phyloP scores from a whole-genome alignment of 2,888 invertebrate species.

The Tetramorium bicarinatum region DNA sequence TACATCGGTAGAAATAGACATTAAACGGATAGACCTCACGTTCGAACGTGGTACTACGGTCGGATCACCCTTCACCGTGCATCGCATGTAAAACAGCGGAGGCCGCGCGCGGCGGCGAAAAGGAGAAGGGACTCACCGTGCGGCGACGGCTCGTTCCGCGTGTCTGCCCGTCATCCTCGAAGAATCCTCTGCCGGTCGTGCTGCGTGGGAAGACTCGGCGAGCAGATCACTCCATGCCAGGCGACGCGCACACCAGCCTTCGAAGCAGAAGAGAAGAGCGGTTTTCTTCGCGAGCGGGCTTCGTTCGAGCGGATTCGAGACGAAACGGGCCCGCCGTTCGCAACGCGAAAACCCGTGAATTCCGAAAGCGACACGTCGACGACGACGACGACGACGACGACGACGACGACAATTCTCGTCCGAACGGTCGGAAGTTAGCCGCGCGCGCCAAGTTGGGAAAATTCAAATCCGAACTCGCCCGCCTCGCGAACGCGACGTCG shows the following conservation, averaged over 20 bases:
- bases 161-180: conserved; percentile 67
- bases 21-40: too few species aligned
- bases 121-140: conserved; percentile 65
- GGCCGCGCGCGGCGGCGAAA: conserved; percentile 1
- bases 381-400: background rate
- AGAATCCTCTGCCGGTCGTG: conserved; percentile 57
- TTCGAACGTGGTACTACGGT: too few species aligned
- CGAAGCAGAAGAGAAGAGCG: conserved; percentile 38
- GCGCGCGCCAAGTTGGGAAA: conserved; percentile 10
- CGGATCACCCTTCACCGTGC: too few species aligned
- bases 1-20: too few species aligned
- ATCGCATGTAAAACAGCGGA: background rate
- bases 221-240: conserved; percentile 64
- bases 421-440: conserved; percentile 20
- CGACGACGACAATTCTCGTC: background rate
- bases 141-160: conserved; percentile 61
- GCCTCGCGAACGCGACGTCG: background rate
- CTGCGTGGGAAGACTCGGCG: conserved; percentile 60
- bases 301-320: background rate
- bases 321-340: background rate
- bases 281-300: conserved; percentile 11
- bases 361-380: background rate
- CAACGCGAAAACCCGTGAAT: background rate
- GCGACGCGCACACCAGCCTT: conserved; percentile 40
- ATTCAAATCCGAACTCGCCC: background rate